Evolutionary conservation across 2,797 vertebrate species (phyloP).

Genomic region (Crocidura indochinensis): DNA sequence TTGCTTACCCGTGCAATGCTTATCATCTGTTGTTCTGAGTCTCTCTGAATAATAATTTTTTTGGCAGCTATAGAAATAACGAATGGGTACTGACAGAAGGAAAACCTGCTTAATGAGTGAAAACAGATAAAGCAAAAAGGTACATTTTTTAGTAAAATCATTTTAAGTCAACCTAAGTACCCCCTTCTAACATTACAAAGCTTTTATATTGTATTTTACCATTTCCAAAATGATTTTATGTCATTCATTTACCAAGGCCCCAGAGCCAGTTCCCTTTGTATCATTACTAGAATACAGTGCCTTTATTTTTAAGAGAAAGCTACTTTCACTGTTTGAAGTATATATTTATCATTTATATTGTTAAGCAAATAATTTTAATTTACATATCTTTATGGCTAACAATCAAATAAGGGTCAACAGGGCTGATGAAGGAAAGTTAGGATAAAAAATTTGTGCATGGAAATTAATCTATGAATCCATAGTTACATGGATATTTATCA

Average conservation of each 20-base stretch:
- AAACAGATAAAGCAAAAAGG: conserved; percentile 86
- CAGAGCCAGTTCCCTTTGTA: conserved; percentile 42
- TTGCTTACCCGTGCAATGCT: conserved; percentile 97
- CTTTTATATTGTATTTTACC: conserved; percentile 70
- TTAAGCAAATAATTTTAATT: conserved; percentile 63
- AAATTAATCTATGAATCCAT: conserved; percentile 55
- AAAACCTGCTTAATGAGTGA: conserved; percentile 94
- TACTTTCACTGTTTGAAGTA: conserved; percentile 46
- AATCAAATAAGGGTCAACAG: conserved; percentile 52
- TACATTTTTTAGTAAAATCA: conserved; percentile 81
- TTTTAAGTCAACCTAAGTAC: conserved; percentile 75
- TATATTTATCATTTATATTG: conserved; percentile 30
- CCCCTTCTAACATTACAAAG: conserved; percentile 75
- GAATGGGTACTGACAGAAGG: conserved; percentile 99
- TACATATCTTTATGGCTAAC: neutral
- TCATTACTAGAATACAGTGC: conserved; percentile 41
- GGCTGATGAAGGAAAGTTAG: conserved; percentile 46
- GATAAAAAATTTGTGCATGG: conserved; percentile 38
- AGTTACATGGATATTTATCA: conserved; percentile 54
- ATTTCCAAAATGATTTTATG: conserved; percentile 73
- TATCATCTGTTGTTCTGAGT: conserved; percentile 99
- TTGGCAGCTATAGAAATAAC: conserved; percentile 98
- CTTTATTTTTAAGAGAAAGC: conserved; percentile 52
- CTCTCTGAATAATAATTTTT: conserved; percentile 98
- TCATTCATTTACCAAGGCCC: conserved; percentile 53